A percentile compares a stretch with the other conserved stretches of the same genome.
phyloP scores from a whole-genome alignment of 2,888 invertebrate species.

The Tipula confusa region DNA sequence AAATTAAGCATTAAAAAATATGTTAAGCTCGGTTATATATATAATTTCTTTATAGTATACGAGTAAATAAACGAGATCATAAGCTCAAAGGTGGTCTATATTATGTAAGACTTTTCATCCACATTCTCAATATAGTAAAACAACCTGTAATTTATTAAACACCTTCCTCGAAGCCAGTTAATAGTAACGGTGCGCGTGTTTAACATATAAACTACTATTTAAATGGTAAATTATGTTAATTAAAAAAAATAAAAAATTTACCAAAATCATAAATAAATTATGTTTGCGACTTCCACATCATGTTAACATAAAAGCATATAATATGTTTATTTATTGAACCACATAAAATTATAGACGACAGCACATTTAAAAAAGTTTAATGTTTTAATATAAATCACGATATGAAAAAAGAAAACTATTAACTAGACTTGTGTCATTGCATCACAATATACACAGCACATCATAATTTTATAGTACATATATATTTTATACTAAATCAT shows the following conservation, averaged over 20 bases:
- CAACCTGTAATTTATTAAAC: neutral
- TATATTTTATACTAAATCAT: neutral
- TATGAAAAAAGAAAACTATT: neutral
- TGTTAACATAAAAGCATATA: neutral
- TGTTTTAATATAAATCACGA: neutral
- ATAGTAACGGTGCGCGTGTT: neutral
- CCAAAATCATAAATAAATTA: neutral
- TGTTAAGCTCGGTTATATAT: neutral
- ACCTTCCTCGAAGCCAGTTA: neutral
- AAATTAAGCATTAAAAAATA: neutral
- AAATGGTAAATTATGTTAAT: neutral
- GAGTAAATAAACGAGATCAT: neutral
- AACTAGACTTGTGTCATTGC: neutral
- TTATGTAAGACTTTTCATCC: neutral
- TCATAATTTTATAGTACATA: neutral
- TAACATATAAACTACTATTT: neutral
- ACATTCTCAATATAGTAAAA: neutral
- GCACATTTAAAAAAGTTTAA: neutral
- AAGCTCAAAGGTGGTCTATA: neutral
- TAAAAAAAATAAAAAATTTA: neutral
- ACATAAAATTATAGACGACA: neutral
- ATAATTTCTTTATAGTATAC: neutral
- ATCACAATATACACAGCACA: neutral
- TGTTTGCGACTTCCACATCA: neutral
- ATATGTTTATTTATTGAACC: neutral